Conservation (phyloP, 2,888 invertebrate genomes). For the Amphipyra tragopoginis region DNA sequence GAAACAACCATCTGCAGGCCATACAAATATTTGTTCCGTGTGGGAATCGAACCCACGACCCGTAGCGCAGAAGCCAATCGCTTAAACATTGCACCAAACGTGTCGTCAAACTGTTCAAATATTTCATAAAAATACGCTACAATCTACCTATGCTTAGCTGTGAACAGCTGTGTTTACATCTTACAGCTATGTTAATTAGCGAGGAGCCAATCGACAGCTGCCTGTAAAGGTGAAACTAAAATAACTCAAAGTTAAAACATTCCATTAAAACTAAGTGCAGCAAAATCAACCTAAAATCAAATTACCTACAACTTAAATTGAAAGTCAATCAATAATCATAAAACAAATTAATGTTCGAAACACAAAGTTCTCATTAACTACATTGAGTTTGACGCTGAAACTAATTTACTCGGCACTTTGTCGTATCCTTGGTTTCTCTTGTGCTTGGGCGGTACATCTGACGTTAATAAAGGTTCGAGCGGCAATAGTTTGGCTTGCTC, state of each 20-base stretch:
- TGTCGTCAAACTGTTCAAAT: too few relatives aligned
- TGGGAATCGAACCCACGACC: too few relatives aligned
- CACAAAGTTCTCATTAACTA: conserved; percentile 29
- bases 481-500: conserved; percentile 46
- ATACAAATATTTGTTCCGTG: too few relatives aligned
- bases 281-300: background rate
- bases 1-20: too few relatives aligned
- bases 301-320: background rate
- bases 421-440: conserved; percentile 29
- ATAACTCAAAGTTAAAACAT: background rate
- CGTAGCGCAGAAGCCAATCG: too few relatives aligned
- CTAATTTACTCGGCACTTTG: conserved; percentile 40
- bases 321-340: conserved; percentile 23
- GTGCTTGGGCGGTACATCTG: conserved; percentile 28
- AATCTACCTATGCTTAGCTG: too few relatives aligned
- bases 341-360: conserved; percentile 9
- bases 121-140: too few relatives aligned
- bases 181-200: too few relatives aligned
- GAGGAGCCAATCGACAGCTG: too few relatives aligned
- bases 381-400: conserved; percentile 13
- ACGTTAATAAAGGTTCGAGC: conserved; percentile 60
- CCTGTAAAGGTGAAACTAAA: background rate
- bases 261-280: background rate
- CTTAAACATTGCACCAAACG: too few relatives aligned
- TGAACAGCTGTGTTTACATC: too few relatives aligned